Conservation (phyloP, 2,113 vertebrate genomes). For the Chloropsis hardwickii region DNA sequence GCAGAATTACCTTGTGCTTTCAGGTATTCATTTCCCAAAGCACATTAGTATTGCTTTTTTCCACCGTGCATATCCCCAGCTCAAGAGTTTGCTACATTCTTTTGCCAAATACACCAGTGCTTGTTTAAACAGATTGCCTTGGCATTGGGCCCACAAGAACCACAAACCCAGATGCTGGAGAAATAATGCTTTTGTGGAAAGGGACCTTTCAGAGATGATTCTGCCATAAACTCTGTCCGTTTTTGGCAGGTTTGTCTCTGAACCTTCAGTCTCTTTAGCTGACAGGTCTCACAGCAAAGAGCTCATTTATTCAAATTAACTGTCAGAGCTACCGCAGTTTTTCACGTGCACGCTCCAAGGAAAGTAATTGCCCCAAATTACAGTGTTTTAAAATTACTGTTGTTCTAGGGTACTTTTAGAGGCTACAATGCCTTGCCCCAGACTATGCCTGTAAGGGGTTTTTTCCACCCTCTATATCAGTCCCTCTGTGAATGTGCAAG, state of each 20-base stretch:
- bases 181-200: neutral
- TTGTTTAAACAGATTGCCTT: slow-evolving; percentile 29
- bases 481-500: neutral
- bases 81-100: neutral
- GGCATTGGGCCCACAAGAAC: neutral
- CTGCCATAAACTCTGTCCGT: neutral
- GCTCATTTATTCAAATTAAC: neutral
- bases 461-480: neutral
- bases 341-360: neutral
- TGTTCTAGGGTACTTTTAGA: neutral
- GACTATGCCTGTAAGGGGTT: neutral
- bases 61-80: neutral
- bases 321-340: neutral
- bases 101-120: neutral
- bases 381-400: neutral
- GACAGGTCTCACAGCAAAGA: neutral
- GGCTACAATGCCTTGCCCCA: neutral
- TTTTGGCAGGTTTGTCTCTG: neutral
- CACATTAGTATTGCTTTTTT: neutral
- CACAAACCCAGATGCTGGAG: neutral
- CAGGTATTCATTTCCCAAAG: neutral
- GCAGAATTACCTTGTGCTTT: neutral
- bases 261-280: neutral
- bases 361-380: neutral
- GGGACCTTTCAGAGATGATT: neutral